Conservation (phyloP, 2,797 vertebrate species). For the Microtus agrestis region DNA sequence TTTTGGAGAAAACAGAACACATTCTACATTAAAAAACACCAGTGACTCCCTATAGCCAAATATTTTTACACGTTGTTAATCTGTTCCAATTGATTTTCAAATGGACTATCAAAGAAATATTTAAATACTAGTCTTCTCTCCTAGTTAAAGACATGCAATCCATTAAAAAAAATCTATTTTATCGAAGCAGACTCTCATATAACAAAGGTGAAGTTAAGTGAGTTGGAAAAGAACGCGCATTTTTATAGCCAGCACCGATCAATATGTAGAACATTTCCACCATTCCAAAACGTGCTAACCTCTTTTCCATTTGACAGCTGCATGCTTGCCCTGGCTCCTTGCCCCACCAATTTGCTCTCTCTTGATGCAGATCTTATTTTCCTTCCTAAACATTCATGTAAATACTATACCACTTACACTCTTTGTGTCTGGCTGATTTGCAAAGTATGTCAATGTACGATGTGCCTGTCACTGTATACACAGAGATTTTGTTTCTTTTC, state of each 20-base stretch:
- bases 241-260: background rate
- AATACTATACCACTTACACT: background rate
- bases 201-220: background rate
- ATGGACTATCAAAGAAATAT: background rate
- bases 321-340: too few species aligned
- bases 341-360: background rate
- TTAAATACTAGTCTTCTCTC: background rate
- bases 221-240: background rate
- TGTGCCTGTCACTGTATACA: background rate
- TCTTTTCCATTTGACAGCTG: background rate
- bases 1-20: background rate
- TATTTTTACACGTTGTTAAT: background rate
- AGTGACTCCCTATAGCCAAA: background rate
- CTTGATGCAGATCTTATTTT: background rate
- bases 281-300: background rate
- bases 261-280: background rate
- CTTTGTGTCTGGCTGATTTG: background rate
- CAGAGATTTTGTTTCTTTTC: background rate
- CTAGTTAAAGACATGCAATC: slow-evolving; percentile 1
- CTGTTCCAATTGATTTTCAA: background rate
- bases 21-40: background rate
- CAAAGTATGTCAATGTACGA: background rate
- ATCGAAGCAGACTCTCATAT: background rate
- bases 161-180: slow-evolving; percentile 1
- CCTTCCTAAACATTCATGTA: slow-evolving; percentile 3